phyloP scores from a whole-genome alignment of 2,797 vertebrate genomes.

The Gallinago stenura region DNA sequence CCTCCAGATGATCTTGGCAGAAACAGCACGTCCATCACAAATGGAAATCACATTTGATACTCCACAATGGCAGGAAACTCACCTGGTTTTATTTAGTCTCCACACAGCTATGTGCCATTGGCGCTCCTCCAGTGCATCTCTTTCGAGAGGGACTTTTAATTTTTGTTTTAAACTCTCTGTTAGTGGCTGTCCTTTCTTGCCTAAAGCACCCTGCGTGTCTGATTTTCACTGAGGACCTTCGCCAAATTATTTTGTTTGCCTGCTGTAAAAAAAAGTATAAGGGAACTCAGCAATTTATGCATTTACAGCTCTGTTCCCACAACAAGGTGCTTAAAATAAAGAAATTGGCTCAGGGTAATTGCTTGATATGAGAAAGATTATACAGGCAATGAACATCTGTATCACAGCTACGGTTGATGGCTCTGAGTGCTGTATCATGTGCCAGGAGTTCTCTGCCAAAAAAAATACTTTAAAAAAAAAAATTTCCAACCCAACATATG shows the following conservation, averaged over 20 bases:
- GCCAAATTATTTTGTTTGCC: not conserved
- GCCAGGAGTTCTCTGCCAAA: conserved; percentile 64
- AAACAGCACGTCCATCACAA: conserved; percentile 52
- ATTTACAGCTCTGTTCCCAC: conserved; percentile 56
- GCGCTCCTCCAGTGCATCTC: conserved; percentile 45
- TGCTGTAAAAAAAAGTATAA: not conserved
- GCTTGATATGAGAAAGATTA: conserved; percentile 72
- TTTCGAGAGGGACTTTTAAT: not conserved
- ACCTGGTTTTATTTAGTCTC: conserved; percentile 73
- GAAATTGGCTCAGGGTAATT: conserved; percentile 60
- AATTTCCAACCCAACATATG: conserved; percentile 35
- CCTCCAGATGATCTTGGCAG: conserved; percentile 58
- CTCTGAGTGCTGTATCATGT: conserved; percentile 53
- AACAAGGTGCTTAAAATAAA: conserved; percentile 73
- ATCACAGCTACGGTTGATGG: conserved; percentile 68
- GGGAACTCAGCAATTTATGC: conserved; percentile 24
- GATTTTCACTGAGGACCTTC: conserved; percentile 13
- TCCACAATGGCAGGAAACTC: conserved; percentile 69
- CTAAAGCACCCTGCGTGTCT: conserved; percentile 22
- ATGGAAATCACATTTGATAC: conserved; percentile 65
- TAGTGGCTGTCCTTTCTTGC: conserved; percentile 42
- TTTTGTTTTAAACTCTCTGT: not conserved
- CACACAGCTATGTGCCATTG: conserved; percentile 36
- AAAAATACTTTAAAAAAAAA: conserved; percentile 44
- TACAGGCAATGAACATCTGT: conserved; percentile 71